Conservation (phyloP, 1,140 invertebrate genomes). For the Teleogryllus occipitalis region DNA sequence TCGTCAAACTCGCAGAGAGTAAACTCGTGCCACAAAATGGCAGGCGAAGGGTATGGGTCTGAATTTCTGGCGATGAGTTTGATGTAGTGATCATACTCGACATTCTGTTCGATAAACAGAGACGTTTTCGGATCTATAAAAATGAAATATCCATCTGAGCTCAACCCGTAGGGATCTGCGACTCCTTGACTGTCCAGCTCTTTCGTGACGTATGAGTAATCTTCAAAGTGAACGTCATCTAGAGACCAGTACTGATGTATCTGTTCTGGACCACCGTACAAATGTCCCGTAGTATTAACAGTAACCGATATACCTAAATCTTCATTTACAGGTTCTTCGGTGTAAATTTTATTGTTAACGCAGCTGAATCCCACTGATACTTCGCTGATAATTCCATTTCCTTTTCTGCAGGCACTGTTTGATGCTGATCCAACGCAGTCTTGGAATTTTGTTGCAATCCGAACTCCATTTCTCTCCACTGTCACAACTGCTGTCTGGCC, state of each 20-base stretch:
- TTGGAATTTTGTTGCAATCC: no score
- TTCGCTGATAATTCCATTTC: no score
- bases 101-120: constrained; percentile 64
- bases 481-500: no score
- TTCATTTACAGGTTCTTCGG: no score
- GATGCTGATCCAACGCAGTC: no score
- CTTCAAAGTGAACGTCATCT: neutral
- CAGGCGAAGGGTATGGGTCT: constrained; percentile 26
- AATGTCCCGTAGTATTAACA: neutral
- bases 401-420: no score
- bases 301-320: no score
- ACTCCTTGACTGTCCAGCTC: constrained; percentile 37
- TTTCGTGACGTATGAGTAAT: constrained; percentile 16
- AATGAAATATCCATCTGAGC: constrained; percentile 55
- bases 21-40: neutral
- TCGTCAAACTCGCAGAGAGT: constrained; percentile 41
- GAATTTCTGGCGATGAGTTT: constrained; percentile 26
- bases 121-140: constrained; percentile 52
- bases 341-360: no score
- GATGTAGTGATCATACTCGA: constrained; percentile 21
- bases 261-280: constrained; percentile 13
- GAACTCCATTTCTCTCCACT: no score
- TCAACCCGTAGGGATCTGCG: constrained; percentile 68
- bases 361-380: no score
- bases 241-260: constrained; percentile 16